These are phyloP conservation scores for Jordanella pulchra DNA, from an alignment of 2,797 vertebrate species.

Conservation along the genomic window DNA sequence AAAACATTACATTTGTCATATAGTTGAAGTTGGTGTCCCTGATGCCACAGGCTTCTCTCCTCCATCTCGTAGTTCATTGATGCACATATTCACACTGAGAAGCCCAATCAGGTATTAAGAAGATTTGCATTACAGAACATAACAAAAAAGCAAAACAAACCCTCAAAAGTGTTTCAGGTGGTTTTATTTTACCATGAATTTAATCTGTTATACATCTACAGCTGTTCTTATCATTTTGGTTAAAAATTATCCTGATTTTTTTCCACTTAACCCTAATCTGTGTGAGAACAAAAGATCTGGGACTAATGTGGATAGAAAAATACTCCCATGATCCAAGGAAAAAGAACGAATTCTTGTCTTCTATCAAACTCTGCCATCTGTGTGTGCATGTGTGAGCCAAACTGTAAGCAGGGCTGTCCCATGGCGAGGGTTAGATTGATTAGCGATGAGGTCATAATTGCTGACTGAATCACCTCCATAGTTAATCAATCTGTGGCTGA, in stretches of 20 bases:
- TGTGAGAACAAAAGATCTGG: constrained; percentile 1
- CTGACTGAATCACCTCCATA: constrained; percentile 76
- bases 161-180: background rate
- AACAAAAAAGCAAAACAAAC: background rate
- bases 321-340: constrained; percentile 64
- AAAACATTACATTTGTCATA: too few relatives aligned
- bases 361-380: constrained; percentile 28
- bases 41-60: too few relatives aligned
- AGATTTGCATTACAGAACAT: too few relatives aligned
- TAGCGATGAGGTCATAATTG: constrained; percentile 81
- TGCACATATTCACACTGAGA: background rate
- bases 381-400: constrained; percentile 12
- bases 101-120: background rate
- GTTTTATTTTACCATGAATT: too few relatives aligned
- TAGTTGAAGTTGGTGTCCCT: too few relatives aligned
- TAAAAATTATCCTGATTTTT: background rate
- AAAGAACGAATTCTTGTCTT: constrained; percentile 39
- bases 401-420: constrained; percentile 49
- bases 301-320: constrained; percentile 29
- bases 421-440: constrained; percentile 69
- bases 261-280: constrained; percentile 30
- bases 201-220: too few relatives aligned
- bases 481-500: constrained; percentile 80
- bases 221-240: too few relatives aligned
- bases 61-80: background rate